These are phyloP conservation scores for Chlorops oryzae DNA, from an alignment of 1,140 invertebrate genomes.

Conservation along the genomic window DNA sequence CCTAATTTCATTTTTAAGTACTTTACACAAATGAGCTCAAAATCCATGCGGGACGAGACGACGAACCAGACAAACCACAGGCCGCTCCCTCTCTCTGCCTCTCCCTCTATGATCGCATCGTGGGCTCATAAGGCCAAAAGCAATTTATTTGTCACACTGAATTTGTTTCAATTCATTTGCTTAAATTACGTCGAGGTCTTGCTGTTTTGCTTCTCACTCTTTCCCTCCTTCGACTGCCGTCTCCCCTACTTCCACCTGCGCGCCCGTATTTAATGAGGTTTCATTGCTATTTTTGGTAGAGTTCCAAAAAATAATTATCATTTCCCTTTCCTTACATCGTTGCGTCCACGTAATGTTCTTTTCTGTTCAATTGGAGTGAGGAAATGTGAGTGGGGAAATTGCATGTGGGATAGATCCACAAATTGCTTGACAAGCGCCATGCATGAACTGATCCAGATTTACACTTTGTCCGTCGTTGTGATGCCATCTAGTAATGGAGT, in stretches of 20 bases:
- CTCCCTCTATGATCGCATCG: too few relatives aligned
- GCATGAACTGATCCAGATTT: conserved; percentile 14
- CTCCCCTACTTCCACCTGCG: not conserved
- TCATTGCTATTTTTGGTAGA: conserved; percentile 43
- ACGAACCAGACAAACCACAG: too few relatives aligned
- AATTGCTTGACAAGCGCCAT: conserved; percentile 17
- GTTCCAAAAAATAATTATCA: conserved; percentile 44
- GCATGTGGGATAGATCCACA: too few relatives aligned
- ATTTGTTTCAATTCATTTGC: conserved; percentile 47
- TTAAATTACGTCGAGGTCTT: conserved; percentile 21
- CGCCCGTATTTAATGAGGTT: conserved; percentile 38
- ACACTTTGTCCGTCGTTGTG: too few relatives aligned
- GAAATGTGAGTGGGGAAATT: not conserved
- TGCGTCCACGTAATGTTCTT: conserved; percentile 21
- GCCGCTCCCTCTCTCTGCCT: too few relatives aligned
- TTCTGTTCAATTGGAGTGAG: conserved; percentile 12
- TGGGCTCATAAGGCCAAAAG: too few relatives aligned
- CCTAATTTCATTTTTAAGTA: too few relatives aligned
- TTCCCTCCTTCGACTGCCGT: not conserved
- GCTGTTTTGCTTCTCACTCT: conserved; percentile 2
- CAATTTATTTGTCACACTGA: conserved; percentile 47
- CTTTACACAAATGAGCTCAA: too few relatives aligned
- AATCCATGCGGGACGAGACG: too few relatives aligned
- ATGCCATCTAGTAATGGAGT: too few relatives aligned
- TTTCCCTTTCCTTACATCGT: conserved; percentile 33